Evolutionary conservation across 2,797 vertebrate species (phyloP).

Genomic region (Rhinogobio ventralis): DNA sequence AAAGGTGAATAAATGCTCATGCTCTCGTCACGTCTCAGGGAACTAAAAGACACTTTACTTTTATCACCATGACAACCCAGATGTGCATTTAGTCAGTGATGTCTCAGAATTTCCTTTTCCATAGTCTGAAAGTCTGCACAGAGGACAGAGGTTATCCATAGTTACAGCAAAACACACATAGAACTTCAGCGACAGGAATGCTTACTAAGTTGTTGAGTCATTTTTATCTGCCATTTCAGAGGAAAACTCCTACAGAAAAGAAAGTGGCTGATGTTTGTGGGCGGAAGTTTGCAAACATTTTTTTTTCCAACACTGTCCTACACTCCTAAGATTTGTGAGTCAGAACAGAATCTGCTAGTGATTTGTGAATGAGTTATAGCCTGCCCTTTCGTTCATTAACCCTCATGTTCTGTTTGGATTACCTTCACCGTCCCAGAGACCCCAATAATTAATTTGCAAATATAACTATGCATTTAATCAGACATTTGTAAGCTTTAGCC

Average conservation of each 20-base stretch:
- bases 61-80: conserved; percentile 32
- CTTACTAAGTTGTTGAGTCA: conserved; percentile 69
- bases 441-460: background rate
- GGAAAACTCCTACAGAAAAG: conserved; percentile 34
- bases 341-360: conserved; percentile 1
- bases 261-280: conserved; percentile 25
- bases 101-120: conserved; percentile 45
- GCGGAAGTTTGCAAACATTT: background rate
- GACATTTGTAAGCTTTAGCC: background rate
- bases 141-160: conserved; percentile 63
- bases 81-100: conserved; percentile 44
- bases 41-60: background rate
- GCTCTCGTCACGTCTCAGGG: conserved; percentile 19
- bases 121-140: conserved; percentile 30
- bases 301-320: background rate
- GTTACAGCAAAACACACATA: conserved; percentile 68
- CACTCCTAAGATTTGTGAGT: conserved; percentile 18
- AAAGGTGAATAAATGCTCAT: background rate
- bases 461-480: background rate
- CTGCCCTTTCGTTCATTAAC: background rate
- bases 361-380: background rate
- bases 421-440: background rate
- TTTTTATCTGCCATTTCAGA: conserved; percentile 43
- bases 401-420: background rate
- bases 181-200: conserved; percentile 66